phyloP scores from a whole-genome alignment of 2,113 vertebrate genomes.

The Aspiorhynchus laticeps region DNA sequence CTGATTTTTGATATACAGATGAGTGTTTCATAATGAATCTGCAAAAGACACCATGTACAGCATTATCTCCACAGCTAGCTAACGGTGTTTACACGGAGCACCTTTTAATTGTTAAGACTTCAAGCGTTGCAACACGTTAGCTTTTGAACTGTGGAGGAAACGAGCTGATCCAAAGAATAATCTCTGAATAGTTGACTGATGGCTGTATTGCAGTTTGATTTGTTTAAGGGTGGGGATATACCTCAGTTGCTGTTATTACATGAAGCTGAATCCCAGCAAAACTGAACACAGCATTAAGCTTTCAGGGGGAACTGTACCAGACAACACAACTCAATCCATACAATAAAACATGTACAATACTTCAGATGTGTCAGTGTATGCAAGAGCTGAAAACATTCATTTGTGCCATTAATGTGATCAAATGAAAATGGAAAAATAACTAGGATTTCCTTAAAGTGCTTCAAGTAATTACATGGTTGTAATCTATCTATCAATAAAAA shows the following conservation, averaged over 20 bases:
- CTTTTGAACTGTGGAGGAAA: constrained; percentile 46
- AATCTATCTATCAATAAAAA: too few species aligned
- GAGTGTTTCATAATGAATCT: constrained; percentile 24
- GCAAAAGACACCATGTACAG: constrained; percentile 2
- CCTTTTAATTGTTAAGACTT: not conserved
- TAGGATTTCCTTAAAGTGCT: not conserved
- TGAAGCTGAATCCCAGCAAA: not conserved
- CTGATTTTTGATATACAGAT: not conserved
- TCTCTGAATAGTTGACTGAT: constrained; percentile 54
- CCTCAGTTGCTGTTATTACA: not conserved
- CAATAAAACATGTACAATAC: constrained; percentile 11
- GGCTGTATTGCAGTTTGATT: constrained; percentile 37
- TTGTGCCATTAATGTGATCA: not conserved
- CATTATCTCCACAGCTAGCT: constrained; percentile 17
- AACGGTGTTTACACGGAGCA: not conserved
- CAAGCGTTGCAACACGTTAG: constrained; percentile 27
- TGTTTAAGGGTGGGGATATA: constrained; percentile 19
- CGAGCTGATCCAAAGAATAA: constrained; percentile 70
- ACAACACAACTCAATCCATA: not conserved
- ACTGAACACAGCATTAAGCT: not conserved
- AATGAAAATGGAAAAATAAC: not conserved
- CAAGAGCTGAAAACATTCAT: not conserved
- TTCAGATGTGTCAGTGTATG: not conserved
- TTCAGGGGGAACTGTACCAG: not conserved
- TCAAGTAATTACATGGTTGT: not conserved